A percentile compares a stretch with the other conserved stretches of the same genome.
phyloP scores from a whole-genome alignment of 2,888 invertebrate genomes.

The Rhamnusium bicolor region DNA sequence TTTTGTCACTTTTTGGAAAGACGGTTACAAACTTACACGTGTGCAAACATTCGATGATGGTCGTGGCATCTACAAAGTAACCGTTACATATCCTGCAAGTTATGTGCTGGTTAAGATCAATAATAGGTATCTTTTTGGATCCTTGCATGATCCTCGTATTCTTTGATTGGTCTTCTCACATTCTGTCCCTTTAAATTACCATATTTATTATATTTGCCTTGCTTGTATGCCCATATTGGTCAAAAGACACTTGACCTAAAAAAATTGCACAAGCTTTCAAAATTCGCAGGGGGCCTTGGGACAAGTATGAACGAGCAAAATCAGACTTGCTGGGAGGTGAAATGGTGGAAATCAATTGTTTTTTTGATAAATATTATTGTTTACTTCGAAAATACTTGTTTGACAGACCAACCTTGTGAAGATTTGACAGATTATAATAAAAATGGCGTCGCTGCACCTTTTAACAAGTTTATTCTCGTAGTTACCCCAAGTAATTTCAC shows the following conservation, averaged over 20 bases:
- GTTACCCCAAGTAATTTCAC: background rate
- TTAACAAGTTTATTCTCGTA: slow-evolving; percentile 13
- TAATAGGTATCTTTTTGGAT: slow-evolving; percentile 69
- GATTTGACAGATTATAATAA: slow-evolving; percentile 64
- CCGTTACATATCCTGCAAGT: slow-evolving; percentile 82
- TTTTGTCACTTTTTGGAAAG: background rate
- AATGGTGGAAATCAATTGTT: slow-evolving; percentile 33
- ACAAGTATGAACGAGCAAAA: background rate
- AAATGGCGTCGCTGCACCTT: slow-evolving; percentile 63
- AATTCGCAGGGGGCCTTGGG: background rate
- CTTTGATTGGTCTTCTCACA: slow-evolving; percentile 52
- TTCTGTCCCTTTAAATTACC: slow-evolving; percentile 48
- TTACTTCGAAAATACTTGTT: slow-evolving; percentile 65
- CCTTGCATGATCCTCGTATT: slow-evolving; percentile 68
- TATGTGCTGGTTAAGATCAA: slow-evolving; percentile 78
- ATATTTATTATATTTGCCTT: slow-evolving; percentile 30
- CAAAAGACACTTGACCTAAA: slow-evolving; percentile 64
- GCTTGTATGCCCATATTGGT: slow-evolving; percentile 67
- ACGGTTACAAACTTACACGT: slow-evolving; percentile 77
- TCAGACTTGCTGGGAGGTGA: background rate
- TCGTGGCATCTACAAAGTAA: slow-evolving; percentile 86
- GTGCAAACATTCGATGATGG: slow-evolving; percentile 85
- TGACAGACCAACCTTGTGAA: slow-evolving; percentile 63
- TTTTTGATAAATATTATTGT: slow-evolving; percentile 64
- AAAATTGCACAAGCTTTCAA: slow-evolving; percentile 45